These are phyloP conservation scores for Oceanodroma tethys DNA, from an alignment of 2,113 vertebrate genomes.

Conservation along the genomic window DNA sequence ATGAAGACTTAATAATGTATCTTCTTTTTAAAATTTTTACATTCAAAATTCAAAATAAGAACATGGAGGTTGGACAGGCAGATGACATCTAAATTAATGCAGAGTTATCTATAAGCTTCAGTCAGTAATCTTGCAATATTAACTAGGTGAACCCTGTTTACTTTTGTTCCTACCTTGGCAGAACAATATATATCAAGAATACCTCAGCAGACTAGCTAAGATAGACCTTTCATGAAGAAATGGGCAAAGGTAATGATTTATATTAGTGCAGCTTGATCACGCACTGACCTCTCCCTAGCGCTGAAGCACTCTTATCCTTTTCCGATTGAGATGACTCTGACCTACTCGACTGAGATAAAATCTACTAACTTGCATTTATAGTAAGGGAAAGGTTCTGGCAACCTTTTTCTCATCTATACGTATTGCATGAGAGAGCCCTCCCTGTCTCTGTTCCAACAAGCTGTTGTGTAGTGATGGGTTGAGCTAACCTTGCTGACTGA, in stretches of 20 bases:
- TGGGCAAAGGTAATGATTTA: neutral
- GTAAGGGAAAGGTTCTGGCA: neutral
- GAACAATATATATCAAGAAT: neutral
- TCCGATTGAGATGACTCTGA: neutral
- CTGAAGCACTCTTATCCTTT: neutral
- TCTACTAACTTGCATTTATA: neutral
- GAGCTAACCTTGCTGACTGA: neutral
- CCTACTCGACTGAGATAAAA: neutral
- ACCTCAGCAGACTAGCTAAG: neutral
- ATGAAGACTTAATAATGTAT: neutral
- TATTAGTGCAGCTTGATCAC: neutral
- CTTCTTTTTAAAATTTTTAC: neutral
- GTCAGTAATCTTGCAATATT: neutral
- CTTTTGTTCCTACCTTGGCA: neutral
- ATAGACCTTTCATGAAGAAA: neutral
- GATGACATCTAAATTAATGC: neutral
- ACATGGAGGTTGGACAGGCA: neutral
- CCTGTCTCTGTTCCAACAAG: neutral
- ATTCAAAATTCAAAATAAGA: neutral
- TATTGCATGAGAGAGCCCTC: neutral
- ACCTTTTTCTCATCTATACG: neutral
- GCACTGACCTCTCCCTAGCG: neutral
- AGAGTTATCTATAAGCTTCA: neutral
- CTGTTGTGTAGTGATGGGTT: neutral
- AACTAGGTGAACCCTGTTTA: neutral